These are phyloP conservation scores for Neuroterus valhalla DNA, from an alignment of 1,140 invertebrate species.

Conservation along the genomic window DNA sequence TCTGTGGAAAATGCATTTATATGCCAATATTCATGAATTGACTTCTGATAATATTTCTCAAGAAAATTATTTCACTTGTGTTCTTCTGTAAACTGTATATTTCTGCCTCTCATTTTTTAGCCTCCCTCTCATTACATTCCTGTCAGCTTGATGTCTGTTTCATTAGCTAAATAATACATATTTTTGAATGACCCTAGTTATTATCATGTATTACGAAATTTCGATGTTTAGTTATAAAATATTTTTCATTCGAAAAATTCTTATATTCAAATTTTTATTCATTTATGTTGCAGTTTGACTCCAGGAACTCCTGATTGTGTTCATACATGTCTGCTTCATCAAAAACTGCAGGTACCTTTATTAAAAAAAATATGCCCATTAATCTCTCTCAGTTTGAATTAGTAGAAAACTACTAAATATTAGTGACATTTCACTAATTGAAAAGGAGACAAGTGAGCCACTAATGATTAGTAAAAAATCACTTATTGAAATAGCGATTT, in stretches of 20 bases:
- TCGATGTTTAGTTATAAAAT: not conserved
- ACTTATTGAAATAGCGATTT: too few species aligned
- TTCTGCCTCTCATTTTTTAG: too few species aligned
- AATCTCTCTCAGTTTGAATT: too few species aligned
- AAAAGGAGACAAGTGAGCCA: too few species aligned
- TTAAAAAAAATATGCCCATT: not conserved
- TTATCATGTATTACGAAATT: not conserved
- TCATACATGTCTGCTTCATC: conserved; percentile 92
- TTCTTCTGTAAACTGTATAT: too few species aligned
- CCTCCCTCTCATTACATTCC: too few species aligned
- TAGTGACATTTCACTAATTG: too few species aligned
- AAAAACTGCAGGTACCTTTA: conserved; percentile 83
- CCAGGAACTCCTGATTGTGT: conserved; percentile 85
- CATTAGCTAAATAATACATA: too few species aligned
- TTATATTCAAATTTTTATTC: not conserved
- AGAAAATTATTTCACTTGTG: not conserved
- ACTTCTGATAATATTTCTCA: not conserved
- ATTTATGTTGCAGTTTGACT: conserved; percentile 75
- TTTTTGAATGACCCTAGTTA: not conserved
- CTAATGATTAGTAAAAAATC: too few species aligned
- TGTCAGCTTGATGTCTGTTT: too few species aligned
- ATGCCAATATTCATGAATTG: conserved; percentile 7
- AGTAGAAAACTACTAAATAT: too few species aligned
- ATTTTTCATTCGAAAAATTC: not conserved
- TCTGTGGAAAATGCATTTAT: conserved; percentile 1